Evolutionary conservation across 2,888 invertebrate species (phyloP), one percentile per base, ranked within the genome.

Genomic region (Hydrotaea cyrtoneurina): DNA sequence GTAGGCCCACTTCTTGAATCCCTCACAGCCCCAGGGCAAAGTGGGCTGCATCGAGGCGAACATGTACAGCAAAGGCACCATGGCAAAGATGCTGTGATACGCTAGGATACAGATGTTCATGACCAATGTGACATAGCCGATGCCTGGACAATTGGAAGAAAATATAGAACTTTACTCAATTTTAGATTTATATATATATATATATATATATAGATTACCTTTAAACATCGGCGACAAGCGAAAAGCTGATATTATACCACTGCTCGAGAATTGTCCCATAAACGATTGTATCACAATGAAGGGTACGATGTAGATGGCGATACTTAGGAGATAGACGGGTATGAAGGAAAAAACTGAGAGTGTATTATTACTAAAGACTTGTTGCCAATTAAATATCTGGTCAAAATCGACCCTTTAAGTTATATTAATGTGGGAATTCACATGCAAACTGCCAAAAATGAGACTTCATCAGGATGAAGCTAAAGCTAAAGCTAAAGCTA

Each of bases 271-370:
- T 90, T 98, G 98, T 26, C 98, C 98, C 89, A 98, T 93, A n/a
- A 96, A 95, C 0, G 97, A 95, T 92, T 98, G 98, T 93, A 98
- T 93, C 89, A 97, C 96, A 90, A 97, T 96, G 83, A 98, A 93
- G 0, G 98, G 98, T 73, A 97, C 95, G 19, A 97, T 96, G 88
- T 97, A 97, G 72, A 96, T 92, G 19, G 96, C 92, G 87, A 97
- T 92, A 89, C 96, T 96, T 83, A 96, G 1, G 0, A 88, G n/a
- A 91, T 88, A 89, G n/a, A 36, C 2, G 0, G 89, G 88, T 17
- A 90, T 11, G 2, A 91, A 80, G 1, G 86, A 86, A 21, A 88
- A 86, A 64, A 89, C 91, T 91, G 69, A 0, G 72, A 76, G 11
- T 59, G 13, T 15, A 59, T 23, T 55, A 55, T 17, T 36, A 36